phyloP scores from a whole-genome alignment of 2,888 invertebrate genomes.

The Ennomos fuscantarius region DNA sequence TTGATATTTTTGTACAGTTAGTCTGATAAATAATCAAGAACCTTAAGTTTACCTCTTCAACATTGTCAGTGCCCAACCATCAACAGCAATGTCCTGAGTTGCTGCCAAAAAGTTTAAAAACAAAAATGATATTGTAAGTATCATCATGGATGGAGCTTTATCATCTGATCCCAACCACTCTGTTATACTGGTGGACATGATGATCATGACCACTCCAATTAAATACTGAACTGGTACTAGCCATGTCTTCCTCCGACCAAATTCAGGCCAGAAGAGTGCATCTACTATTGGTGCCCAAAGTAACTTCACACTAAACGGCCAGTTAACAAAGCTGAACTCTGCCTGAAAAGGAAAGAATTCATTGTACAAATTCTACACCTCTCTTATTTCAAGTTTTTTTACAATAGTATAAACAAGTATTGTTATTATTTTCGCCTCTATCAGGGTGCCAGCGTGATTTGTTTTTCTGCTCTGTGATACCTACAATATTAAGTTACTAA shows the following conservation, averaged over 20 bases:
- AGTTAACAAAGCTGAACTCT: slow-evolving; percentile 96
- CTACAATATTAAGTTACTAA: too few relatives aligned
- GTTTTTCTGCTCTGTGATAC: too few relatives aligned
- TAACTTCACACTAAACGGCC: slow-evolving; percentile 97
- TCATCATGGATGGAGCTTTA: slow-evolving; percentile 88
- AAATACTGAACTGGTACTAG: slow-evolving; percentile 97
- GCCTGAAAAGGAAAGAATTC: slow-evolving; percentile 84
- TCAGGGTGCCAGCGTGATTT: too few relatives aligned
- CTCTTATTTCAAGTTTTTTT: too few relatives aligned
- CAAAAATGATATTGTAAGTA: slow-evolving; percentile 95
- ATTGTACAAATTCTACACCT: too few relatives aligned
- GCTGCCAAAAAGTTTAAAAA: slow-evolving; percentile 97
- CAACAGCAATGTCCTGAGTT: slow-evolving; percentile 99
- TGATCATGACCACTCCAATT: slow-evolving; percentile 95
- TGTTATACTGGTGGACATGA: slow-evolving; percentile 91
- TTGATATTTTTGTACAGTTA: too few relatives aligned
- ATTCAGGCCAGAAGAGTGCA: slow-evolving; percentile 91
- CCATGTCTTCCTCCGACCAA: slow-evolving; percentile 98
- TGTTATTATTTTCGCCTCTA: too few relatives aligned
- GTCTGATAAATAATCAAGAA: too few relatives aligned
- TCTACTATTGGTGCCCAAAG: slow-evolving; percentile 99
- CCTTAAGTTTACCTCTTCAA: slow-evolving; percentile 89
- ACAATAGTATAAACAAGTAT: too few relatives aligned
- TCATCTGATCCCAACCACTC: slow-evolving; percentile 90
- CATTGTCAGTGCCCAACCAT: slow-evolving; percentile 99